phyloP scores from a whole-genome alignment of 2,888 invertebrate species.

The Steinernema carpocapsae region DNA sequence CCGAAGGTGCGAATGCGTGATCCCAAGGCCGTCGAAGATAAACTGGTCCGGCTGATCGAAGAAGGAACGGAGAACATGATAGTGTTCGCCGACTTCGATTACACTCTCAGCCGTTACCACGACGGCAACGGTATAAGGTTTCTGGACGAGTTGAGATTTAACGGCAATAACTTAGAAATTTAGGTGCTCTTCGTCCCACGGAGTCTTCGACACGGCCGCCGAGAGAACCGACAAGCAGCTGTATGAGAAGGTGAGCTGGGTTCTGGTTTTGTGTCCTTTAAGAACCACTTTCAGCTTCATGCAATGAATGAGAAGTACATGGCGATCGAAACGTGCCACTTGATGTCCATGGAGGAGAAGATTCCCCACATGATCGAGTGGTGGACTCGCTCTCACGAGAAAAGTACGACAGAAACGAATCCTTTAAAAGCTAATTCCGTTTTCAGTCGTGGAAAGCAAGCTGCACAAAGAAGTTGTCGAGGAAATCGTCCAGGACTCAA shows the following conservation, averaged over 20 bases:
- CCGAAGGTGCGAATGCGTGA: conserved; percentile 50
- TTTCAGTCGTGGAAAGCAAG: conserved; percentile 55
- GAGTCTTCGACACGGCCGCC: conserved; percentile 64
- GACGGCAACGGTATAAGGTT: too few species aligned
- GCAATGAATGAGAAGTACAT: conserved; percentile 58
- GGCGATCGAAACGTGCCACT: conserved; percentile 70
- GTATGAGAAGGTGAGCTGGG: conserved; percentile 42
- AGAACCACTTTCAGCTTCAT: conserved; percentile 45
- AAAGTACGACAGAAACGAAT: conserved; percentile 50
- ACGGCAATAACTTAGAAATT: too few species aligned
- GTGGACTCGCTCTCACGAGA: conserved; percentile 70
- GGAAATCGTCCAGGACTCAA: conserved; percentile 65
- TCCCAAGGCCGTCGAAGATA: conserved; percentile 47
- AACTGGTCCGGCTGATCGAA: conserved; percentile 49
- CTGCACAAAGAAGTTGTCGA: conserved; percentile 68
- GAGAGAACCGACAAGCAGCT: conserved; percentile 51
- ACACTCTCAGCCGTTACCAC: conserved; percentile 57
- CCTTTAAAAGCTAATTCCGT: background rate
- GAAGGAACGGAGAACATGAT: conserved; percentile 41
- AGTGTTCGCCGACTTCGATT: conserved; percentile 68
- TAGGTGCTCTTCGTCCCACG: conserved; percentile 64
- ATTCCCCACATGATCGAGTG: conserved; percentile 72
- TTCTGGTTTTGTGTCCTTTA: too few species aligned
- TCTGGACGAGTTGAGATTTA: too few species aligned
- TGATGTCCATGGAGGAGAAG: conserved; percentile 71